phyloP scores from a whole-genome alignment of 2,888 invertebrate species.

The Drosophila pegasa region DNA sequence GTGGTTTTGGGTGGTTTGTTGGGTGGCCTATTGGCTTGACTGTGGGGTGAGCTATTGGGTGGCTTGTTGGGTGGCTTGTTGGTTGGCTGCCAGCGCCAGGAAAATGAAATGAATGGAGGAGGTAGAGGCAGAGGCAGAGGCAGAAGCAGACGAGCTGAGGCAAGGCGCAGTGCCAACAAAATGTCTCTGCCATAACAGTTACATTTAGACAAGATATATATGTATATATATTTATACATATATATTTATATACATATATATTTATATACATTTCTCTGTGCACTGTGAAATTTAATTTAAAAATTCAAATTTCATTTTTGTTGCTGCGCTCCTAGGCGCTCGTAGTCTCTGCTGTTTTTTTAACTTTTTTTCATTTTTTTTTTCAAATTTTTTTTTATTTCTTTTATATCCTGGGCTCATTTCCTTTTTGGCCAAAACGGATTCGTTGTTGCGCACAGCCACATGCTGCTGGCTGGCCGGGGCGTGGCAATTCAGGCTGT shows the following conservation, averaged over 20 bases:
- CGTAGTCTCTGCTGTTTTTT: slow-evolving; percentile 1
- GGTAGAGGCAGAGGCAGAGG: not conserved
- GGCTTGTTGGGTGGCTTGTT: slow-evolving; percentile 6
- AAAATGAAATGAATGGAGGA: slow-evolving; percentile 38
- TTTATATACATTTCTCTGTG: slow-evolving; percentile 28
- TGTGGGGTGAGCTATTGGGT: slow-evolving; percentile 16
- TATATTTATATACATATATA: slow-evolving; percentile 15
- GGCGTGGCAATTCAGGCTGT: slow-evolving; percentile 61
- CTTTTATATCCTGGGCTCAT: slow-evolving; percentile 55
- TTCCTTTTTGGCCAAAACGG: slow-evolving; percentile 47
- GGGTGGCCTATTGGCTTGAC: no score
- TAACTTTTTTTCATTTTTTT: not conserved
- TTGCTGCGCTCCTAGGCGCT: slow-evolving; percentile 31
- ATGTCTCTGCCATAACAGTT: slow-evolving; percentile 72
- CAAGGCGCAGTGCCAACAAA: slow-evolving; percentile 43
- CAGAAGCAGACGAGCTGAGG: no score
- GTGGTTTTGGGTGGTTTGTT: slow-evolving; percentile 16
- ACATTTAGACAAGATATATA: slow-evolving; percentile 49
- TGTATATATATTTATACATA: slow-evolving; percentile 14
- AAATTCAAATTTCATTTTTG: slow-evolving; percentile 70
- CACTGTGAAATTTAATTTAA: slow-evolving; percentile 75
- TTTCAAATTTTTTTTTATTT: slow-evolving; percentile 26
- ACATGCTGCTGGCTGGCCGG: slow-evolving; percentile 39
- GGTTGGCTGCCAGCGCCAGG: slow-evolving; percentile 26
- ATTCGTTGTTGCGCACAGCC: slow-evolving; percentile 42